Evolutionary conservation across 2,113 vertebrate genomes (phyloP).

Genomic region (Scolopax mira): DNA sequence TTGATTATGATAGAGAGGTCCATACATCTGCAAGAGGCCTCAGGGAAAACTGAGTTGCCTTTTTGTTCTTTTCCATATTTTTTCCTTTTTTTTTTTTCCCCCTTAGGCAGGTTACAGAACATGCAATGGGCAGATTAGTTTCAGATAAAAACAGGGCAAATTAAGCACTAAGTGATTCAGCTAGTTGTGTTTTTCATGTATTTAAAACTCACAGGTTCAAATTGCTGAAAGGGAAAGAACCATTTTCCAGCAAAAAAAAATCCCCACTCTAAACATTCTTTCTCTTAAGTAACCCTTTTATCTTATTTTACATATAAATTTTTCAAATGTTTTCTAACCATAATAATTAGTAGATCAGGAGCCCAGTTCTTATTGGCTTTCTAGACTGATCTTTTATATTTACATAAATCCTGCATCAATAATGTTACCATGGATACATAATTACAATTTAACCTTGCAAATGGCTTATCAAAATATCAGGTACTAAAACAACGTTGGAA

Average conservation of each 20-base stretch:
- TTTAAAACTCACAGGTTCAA: not conserved
- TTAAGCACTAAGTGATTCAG: not conserved
- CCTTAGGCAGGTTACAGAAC: not conserved
- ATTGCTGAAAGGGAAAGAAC: not conserved
- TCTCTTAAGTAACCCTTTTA: not conserved
- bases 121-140: not conserved
- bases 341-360: not conserved
- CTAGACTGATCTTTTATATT: not conserved
- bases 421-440: not conserved
- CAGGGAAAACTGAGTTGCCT: not conserved
- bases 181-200: not conserved
- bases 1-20: not conserved
- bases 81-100: not conserved
- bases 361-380: not conserved
- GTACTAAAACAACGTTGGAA: not conserved
- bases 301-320: not conserved
- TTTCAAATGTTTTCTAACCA: not conserved
- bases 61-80: not conserved
- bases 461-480: not conserved
- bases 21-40: not conserved
- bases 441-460: not conserved
- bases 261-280: not conserved
- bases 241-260: not conserved
- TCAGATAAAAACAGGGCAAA: not conserved
- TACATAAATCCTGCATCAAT: not conserved